These are phyloP conservation scores for Philopotamus ludificatus DNA, from an alignment of 1,140 invertebrate species.

Conservation along the genomic window DNA sequence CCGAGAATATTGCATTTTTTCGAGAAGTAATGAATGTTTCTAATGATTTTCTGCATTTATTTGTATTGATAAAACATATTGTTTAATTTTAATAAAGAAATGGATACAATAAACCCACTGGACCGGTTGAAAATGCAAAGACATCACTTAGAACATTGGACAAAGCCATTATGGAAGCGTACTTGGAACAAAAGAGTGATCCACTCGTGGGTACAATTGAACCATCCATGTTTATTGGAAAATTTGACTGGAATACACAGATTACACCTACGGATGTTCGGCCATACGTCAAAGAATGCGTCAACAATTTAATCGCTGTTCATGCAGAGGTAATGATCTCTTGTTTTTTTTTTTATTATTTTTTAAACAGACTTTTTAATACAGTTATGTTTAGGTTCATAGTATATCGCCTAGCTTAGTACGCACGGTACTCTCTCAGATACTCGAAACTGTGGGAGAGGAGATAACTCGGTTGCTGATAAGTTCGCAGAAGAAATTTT, in stretches of 20 bases:
- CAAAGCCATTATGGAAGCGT: conserved; percentile 73
- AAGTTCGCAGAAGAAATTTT: conserved; percentile 61
- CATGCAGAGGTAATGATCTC: conserved; percentile 77
- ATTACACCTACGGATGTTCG: conserved; percentile 73
- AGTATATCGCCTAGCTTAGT: conserved; percentile 77
- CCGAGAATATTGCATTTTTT: conserved; percentile 66
- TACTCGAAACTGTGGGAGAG: conserved; percentile 88
- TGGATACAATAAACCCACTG: conserved; percentile 70
- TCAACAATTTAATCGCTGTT: conserved; percentile 88
- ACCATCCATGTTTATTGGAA: conserved; percentile 89
- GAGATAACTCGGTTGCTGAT: conserved; percentile 85
- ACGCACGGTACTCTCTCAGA: conserved; percentile 74
- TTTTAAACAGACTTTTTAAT: conserved; percentile 5
- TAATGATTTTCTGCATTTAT: neutral
- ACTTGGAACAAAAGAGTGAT: conserved; percentile 90
- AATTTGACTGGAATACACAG: conserved; percentile 82
- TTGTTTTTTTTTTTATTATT: conserved; percentile 13
- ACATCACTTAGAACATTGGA: conserved; percentile 65
- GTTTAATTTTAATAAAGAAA: conserved; percentile 45
- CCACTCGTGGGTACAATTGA: conserved; percentile 91
- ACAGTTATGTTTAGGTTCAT: conserved; percentile 61
- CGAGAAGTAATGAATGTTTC: conserved; percentile 47
- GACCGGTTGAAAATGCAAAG: conserved; percentile 59
- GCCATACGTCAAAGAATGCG: conserved; percentile 89
- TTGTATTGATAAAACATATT: neutral